Evolutionary conservation across 2,888 invertebrate genomes (phyloP).

Genomic region (Hydriomena furcata): DNA sequence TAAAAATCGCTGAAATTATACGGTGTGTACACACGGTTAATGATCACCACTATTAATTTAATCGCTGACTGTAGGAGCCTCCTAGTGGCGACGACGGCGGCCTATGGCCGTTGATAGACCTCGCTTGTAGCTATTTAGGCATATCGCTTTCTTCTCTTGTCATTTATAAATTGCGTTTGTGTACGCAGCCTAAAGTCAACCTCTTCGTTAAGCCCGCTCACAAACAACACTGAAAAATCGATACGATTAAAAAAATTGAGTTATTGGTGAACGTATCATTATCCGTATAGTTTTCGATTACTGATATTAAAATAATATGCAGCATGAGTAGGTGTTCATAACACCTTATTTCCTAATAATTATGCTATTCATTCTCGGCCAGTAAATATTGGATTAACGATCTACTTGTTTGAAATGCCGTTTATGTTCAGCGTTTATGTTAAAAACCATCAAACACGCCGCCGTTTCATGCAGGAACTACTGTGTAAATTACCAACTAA

Average conservation of each 20-base stretch:
- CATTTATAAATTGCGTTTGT: constrained; percentile 46
- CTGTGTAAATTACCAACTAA: constrained; percentile 41
- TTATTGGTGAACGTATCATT: constrained; percentile 22
- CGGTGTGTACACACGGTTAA: constrained; percentile 60
- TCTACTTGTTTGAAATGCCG: constrained; percentile 13
- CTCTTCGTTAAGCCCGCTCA: constrained; percentile 31
- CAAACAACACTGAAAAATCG: constrained; percentile 25
- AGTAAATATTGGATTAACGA: constrained; percentile 22
- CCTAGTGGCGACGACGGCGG: constrained; percentile 48
- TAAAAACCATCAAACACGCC: constrained; percentile 29
- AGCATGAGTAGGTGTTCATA: constrained; percentile 11
- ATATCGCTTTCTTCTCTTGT: constrained; percentile 58
- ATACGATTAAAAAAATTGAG: constrained; percentile 25
- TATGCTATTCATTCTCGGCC: constrained; percentile 19
- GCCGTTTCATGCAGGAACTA: constrained; percentile 20
- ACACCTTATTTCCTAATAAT: constrained; percentile 27
- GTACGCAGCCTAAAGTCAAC: constrained; percentile 50
- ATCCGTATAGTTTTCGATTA: constrained; percentile 16
- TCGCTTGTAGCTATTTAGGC: constrained; percentile 57
- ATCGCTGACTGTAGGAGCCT: constrained; percentile 56
- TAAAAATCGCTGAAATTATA: constrained; percentile 75
- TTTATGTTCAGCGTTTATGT: constrained; percentile 8
- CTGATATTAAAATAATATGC: constrained; percentile 26
- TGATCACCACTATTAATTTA: constrained; percentile 73
- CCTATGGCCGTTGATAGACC: constrained; percentile 48